Evolutionary conservation across 2,113 vertebrate genomes (phyloP).

Genomic region (Amphilophus citrinellus): DNA sequence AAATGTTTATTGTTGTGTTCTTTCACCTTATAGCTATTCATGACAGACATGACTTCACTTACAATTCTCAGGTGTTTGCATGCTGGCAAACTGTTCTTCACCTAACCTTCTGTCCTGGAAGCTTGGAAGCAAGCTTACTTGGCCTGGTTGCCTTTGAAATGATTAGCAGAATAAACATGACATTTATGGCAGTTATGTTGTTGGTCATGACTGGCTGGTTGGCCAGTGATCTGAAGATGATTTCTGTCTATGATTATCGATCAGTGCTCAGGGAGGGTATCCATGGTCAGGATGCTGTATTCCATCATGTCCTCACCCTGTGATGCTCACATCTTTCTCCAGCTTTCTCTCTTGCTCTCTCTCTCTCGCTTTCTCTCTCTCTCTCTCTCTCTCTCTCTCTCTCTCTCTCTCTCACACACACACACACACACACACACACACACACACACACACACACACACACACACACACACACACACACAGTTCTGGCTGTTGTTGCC

Average conservation of each 20-base stretch:
- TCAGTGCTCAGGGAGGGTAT: slow-evolving; percentile 33
- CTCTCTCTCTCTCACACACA: background rate
- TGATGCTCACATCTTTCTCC: slow-evolving; percentile 26
- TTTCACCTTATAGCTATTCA: background rate
- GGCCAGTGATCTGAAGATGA: slow-evolving; percentile 42
- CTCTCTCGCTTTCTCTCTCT: background rate
- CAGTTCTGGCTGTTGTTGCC: slow-evolving; percentile 32
- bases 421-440: background rate
- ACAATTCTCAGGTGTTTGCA: background rate
- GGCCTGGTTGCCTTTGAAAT: background rate
- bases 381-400: background rate
- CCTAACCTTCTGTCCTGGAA: background rate
- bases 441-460: background rate
- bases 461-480: slow-evolving; percentile 11
- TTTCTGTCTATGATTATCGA: slow-evolving; percentile 43
- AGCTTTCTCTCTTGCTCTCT: background rate
- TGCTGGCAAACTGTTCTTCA: background rate
- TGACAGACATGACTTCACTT: background rate
- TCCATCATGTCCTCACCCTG: slow-evolving; percentile 39
- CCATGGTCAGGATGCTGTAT: slow-evolving; percentile 20
- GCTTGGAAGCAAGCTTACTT: background rate
- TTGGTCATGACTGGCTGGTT: slow-evolving; percentile 23
- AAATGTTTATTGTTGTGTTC: background rate
- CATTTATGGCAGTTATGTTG: background rate
- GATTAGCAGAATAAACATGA: background rate